phyloP scores from a whole-genome alignment of 2,113 vertebrate species.

The Tetraodon nigroviridis region DNA sequence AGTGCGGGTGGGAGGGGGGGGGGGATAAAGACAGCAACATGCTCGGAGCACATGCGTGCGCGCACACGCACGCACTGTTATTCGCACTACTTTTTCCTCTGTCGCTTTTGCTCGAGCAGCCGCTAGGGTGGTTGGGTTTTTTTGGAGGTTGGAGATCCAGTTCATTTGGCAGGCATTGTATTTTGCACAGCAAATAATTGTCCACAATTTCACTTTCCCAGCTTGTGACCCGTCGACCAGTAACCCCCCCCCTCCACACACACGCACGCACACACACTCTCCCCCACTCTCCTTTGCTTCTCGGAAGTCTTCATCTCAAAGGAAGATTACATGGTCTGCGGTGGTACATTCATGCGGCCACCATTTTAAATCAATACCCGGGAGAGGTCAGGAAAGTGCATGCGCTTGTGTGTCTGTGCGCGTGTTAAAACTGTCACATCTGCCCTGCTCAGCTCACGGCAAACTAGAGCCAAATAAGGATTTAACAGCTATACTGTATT shows the following conservation, averaged over 20 bases:
- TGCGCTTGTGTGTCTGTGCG: conserved; percentile 52
- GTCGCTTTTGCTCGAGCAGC: conserved; percentile 54
- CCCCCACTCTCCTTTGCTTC: conserved; percentile 38
- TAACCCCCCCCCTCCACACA: conserved; percentile 28
- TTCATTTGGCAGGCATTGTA: conserved; percentile 80
- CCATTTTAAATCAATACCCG: conserved; percentile 76
- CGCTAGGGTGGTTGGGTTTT: conserved; percentile 48
- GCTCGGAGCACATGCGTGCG: conserved; percentile 33
- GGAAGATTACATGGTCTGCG: conserved; percentile 73
- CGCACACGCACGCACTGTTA: conserved; percentile 31
- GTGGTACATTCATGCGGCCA: conserved; percentile 70
- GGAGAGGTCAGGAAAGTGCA: conserved; percentile 57
- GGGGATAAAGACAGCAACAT: conserved; percentile 43
- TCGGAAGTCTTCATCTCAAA: conserved; percentile 73
- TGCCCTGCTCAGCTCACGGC: conserved; percentile 44
- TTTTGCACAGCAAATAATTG: conserved; percentile 80
- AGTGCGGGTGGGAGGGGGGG: conserved; percentile 9
- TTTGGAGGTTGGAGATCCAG: conserved; percentile 72
- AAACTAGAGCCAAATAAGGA: conserved; percentile 15
- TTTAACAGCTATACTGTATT: too few relatives aligned
- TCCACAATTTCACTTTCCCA: conserved; percentile 78
- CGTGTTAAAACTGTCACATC: conserved; percentile 61
- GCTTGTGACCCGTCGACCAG: conserved; percentile 71
- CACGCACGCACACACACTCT: too few relatives aligned
- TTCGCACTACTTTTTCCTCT: conserved; percentile 58